Base-by-base conservation (phyloP, 2,797 vertebrate genomes). In the Podargus strigoides region DNA sequence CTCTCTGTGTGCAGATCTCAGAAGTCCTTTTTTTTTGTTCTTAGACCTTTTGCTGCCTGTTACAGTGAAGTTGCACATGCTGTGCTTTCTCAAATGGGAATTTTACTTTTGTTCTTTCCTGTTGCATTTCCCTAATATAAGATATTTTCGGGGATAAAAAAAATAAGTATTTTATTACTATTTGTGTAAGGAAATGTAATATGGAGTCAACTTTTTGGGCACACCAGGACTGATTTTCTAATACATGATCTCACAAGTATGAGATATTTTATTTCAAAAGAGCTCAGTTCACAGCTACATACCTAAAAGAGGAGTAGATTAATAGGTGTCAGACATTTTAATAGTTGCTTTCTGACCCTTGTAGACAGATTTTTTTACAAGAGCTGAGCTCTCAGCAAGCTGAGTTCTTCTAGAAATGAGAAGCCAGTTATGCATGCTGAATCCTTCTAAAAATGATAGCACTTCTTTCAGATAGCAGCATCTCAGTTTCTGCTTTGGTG, bases 251-350 rank as follows among this genome's bases (percentile, higher is more conserved):
- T 92, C 89, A 94, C 80, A 74, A 62, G 63, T 73, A 73, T 32
- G 34, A 73, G 81, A 94, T 79, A 64, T 94, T 93, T 94, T 86
- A 93, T 94, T 94, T 96, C 89, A 94, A 70, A 90, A 82, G 67
- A 91, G 59, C 80, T 96, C 85, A 77, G 80, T 92, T 95, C 85
- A 93, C 10, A 73, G 83, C 84, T 70, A 76, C 63, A 6, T 62
- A 77, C 62, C 76, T 84, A 82, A 85, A 92, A 47, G 67, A 96
- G 58, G 46, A 73, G 73, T 52, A 86, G 82, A 88, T 94, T 93
- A 94, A 88, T 89, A 88, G 77, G 76, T 94, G 91, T 88, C 20
- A 9, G 77, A 78, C 67, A 93, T 75, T 92, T 95, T 90, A 82
- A 76, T 67, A 70, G 74, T 82, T 93, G 81, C 69, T 89, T 92